Base-by-base conservation (phyloP, 1,140 invertebrate species). In the Babylonia areolata region DNA sequence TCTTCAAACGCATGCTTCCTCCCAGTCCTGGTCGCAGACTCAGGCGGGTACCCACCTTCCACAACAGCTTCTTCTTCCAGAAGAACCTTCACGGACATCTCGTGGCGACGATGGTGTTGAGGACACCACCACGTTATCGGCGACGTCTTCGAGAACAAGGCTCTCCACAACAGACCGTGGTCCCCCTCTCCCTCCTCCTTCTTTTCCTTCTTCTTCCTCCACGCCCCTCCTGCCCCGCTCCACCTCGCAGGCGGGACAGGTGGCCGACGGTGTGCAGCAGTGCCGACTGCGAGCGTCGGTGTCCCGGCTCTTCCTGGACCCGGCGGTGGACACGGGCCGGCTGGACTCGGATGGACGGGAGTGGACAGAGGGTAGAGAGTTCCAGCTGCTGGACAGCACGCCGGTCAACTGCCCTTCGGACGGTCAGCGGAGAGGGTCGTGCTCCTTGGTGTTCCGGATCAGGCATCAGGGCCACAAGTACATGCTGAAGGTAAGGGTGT, bases 371-470 rank as follows among this genome's bases (percentile, higher is more conserved):
- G 89, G 87, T 35, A 82, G 83, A 33, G 88, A 91, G 73, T 91
- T 84, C 79, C 58, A 79, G 37, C 58, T 91, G 31, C 33, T 88
- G 51, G 87, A 88, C 64, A 81, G 77, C 23, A 35, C 35, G 42
- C 90, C 89, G 40, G 75, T 89, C 35, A 91, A 90, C 75, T 80
- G 83, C 33, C 71, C n/a, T 2, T 35, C 54, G 15, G 84, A 83
- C 54, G 89, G 88, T 2, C 23, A 84, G 31, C 79, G 85, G 40
- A 84, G 88, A 23, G 90, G 90, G 1, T 85, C 85, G 1, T 87
- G 88, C 37, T 90, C 90, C 5, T 82, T 91, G 23, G 85, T 89
- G 23, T 91, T 91, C 84, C 75, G 82, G 5, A 91, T 91, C 28
- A 85, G 79, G 46, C 87, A 89, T 69, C 83, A 87, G 35, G 84